Conservation (phyloP, 2,797 vertebrate species). For the Carcharodon carcharias region DNA sequence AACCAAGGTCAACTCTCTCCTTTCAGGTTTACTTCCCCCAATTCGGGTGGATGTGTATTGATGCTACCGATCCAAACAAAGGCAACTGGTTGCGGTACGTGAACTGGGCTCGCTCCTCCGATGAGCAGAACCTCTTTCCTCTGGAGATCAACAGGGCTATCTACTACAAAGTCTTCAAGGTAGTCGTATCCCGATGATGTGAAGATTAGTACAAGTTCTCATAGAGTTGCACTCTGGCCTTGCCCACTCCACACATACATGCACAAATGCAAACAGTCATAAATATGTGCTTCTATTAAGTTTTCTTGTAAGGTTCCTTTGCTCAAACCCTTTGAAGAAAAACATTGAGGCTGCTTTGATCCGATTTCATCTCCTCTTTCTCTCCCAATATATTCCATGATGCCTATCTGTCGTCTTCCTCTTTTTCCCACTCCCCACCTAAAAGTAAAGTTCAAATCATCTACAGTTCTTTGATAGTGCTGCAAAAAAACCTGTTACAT, state of each 20-base stretch:
- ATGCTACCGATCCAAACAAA: conserved; percentile 82
- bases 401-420: not conserved
- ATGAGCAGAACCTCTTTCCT: conserved; percentile 86
- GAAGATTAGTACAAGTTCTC: not conserved
- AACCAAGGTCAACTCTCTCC: conserved; percentile 35
- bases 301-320: not conserved
- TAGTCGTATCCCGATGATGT: conserved; percentile 48
- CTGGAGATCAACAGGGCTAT: conserved; percentile 90
- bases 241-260: not conserved
- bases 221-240: not conserved
- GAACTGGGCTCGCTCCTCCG: conserved; percentile 79
- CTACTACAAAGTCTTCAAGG: conserved; percentile 88
- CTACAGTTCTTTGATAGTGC: not conserved
- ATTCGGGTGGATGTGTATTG: conserved; percentile 91
- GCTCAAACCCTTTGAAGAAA: not conserved
- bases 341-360: not conserved
- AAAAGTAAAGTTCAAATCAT: not conserved
- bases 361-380: not conserved
- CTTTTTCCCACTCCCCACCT: not conserved
- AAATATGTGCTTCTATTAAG: not conserved
- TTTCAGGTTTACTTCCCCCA: conserved; percentile 83
- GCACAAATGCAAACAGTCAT: not conserved
- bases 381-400: not conserved
- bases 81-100: conserved; percentile 90
- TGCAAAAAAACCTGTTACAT: not conserved